Percentiles rank a stretch among this genome's conserved stretches.
Evolutionary conservation across 2,888 invertebrate genomes (phyloP).

Genomic region (Drosophila quinaria): DNA sequence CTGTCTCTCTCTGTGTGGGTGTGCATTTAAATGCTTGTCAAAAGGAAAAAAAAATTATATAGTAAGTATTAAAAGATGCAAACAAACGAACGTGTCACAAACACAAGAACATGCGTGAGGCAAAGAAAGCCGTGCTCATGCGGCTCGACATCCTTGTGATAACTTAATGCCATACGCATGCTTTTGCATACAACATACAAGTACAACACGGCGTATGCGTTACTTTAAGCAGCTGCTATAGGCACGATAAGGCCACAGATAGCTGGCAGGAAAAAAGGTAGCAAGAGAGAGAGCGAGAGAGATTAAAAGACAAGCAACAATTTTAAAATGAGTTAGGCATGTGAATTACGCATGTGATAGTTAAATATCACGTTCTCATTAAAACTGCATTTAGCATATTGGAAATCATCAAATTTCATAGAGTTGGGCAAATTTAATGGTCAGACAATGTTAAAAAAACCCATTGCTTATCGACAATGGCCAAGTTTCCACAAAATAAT

Average conservation of each 20-base stretch:
- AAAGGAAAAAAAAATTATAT: conserved; percentile 28
- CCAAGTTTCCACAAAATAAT: too few relatives aligned
- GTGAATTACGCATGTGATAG: neutral
- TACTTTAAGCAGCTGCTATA: conserved; percentile 37
- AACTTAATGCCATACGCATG: conserved; percentile 77
- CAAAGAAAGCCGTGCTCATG: conserved; percentile 19
- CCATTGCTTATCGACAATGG: too few relatives aligned
- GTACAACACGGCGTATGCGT: conserved; percentile 46
- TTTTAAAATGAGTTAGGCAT: neutral
- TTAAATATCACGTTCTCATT: neutral
- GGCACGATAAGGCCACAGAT: conserved; percentile 24
- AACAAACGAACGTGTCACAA: conserved; percentile 47
- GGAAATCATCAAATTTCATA: neutral
- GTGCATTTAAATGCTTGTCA: conserved; percentile 65
- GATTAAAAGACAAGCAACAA: neutral
- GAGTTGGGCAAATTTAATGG: too few relatives aligned
- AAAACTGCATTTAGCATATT: neutral
- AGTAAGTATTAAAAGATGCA: conserved; percentile 19
- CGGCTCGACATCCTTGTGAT: conserved; percentile 55
- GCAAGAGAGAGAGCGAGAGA: neutral
- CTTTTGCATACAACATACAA: conserved; percentile 54
- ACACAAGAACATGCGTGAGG: conserved; percentile 11
- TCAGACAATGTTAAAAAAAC: too few relatives aligned
- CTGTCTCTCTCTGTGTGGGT: conserved; percentile 6
- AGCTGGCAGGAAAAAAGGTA: neutral